Percentiles rank a stretch among this genome's conserved stretches.
These are phyloP conservation scores for Furcula furcula DNA, from an alignment of 2,888 invertebrate genomes.

Conservation along the genomic window DNA sequence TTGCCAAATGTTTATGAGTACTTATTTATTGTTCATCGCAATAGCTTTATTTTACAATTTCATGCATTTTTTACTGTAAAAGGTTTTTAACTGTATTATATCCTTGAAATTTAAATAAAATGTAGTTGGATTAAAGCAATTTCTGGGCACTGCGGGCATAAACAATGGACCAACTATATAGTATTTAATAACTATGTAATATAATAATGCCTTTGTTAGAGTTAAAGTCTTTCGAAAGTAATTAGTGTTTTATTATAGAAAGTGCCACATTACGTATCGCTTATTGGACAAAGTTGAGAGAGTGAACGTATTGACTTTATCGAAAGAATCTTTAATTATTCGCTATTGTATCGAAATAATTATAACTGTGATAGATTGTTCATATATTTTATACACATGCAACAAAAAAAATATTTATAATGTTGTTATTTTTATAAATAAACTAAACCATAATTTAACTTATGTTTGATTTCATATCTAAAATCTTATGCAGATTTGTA, in stretches of 20 bases:
- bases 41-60: background rate
- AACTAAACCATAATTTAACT: slow-evolving; percentile 8
- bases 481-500: too few species aligned
- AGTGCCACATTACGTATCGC: slow-evolving; percentile 53
- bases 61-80: background rate
- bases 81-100: background rate
- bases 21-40: background rate
- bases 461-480: background rate
- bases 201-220: too few species aligned
- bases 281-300: slow-evolving; percentile 28
- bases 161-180: slow-evolving; percentile 12
- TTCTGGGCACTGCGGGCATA: background rate
- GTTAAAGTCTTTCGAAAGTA: slow-evolving; percentile 27
- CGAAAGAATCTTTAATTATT: slow-evolving; percentile 25
- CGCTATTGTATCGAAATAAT: slow-evolving; percentile 24
- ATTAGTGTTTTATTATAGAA: slow-evolving; percentile 45
- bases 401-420: slow-evolving; percentile 29
- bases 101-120: background rate
- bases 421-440: slow-evolving; percentile 32
- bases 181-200: slow-evolving; percentile 15
- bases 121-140: background rate
- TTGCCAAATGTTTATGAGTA: slow-evolving; percentile 1
- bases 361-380: slow-evolving; percentile 61
- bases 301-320: slow-evolving; percentile 35
- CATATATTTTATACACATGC: slow-evolving; percentile 11